These are phyloP conservation scores for Elanus axillaris DNA, from an alignment of 2,113 vertebrate genomes.

Conservation along the genomic window DNA sequence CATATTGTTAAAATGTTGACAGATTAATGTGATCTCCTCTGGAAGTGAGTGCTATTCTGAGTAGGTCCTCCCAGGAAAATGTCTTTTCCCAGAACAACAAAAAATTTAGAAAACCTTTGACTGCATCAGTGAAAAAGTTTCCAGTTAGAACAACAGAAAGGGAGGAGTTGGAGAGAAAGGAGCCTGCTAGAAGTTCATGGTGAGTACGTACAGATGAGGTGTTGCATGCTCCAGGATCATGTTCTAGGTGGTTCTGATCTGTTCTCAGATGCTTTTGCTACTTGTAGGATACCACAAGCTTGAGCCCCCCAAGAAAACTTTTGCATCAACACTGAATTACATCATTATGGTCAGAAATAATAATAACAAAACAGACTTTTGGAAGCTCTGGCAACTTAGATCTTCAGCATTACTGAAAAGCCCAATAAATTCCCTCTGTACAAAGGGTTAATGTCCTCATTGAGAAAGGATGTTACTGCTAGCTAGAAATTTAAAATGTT, in stretches of 20 bases:
- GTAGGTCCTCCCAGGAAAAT: not conserved
- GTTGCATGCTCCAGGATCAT: not conserved
- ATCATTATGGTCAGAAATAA: not conserved
- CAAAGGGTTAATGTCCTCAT: not conserved
- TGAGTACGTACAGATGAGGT: not conserved
- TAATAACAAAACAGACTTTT: not conserved
- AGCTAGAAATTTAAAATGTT: not conserved
- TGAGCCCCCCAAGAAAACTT: not conserved
- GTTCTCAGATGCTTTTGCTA: not conserved
- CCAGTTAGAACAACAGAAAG: not conserved
- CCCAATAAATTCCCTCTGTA: not conserved
- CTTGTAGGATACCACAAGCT: not conserved
- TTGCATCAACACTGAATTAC: not conserved
- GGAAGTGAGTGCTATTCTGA: not conserved
- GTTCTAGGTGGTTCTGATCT: not conserved
- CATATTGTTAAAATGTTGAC: not conserved
- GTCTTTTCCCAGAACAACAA: not conserved
- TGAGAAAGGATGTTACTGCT: not conserved
- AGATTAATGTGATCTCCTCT: not conserved
- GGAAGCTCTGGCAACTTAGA: not conserved
- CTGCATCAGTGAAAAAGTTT: not conserved
- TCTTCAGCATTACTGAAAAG: not conserved
- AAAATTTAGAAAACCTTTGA: not conserved
- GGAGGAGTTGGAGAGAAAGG: not conserved
- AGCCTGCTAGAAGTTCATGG: fast-evolving